Base-by-base conservation (phyloP, 2,113 vertebrate genomes). In the Ptychochromis oligacanthus region DNA sequence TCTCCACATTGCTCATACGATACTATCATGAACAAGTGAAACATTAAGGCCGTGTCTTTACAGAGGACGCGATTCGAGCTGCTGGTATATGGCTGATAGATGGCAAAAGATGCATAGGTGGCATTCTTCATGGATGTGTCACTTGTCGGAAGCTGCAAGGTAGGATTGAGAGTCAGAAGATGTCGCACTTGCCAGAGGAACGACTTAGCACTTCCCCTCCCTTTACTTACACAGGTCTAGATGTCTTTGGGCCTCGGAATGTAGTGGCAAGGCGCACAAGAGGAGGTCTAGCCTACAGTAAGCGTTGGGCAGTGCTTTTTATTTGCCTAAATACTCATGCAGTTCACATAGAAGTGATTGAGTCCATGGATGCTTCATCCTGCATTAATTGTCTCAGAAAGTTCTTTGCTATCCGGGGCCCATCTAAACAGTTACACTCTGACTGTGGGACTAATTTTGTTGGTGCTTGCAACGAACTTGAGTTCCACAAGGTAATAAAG, bases 81-180 rank as follows among this genome's bases (percentile, higher is more conserved):
- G 54, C 72, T 31, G n/a, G 72, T 13, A 13, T 56, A 9, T 57
- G 31, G 72, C 3, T 75, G 14, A 56, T 75, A 36, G 14, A 20
- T 10, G 52, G 46, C 4, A 57, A 38, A 40, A 75, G 31, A 24
- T 3, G 20, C 2, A 38, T 57, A 5, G n/a, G 20, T 20, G 38
- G n/a, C 6, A 13, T 75, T 36, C 31, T 75, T 7, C 0, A 7
- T 38, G 7, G 15, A 38, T 22, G 72, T 46, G 22, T 49, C 13
- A 26, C 6, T 15, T 67, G 22, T 12, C 2, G 15, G 12, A 46
- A 46, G 17, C 46, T 54, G 6, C 5, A 46, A 4, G 26, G 17
- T 9, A 13, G 28, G n/a, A 4, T 17, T 7, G 17, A 7, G 0
- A n/a, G 11, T 0, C 49, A 55, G 49, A 54, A 36, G 18, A 75